phyloP scores from a whole-genome alignment of 2,888 invertebrate genomes.

The Selenia dentaria region DNA sequence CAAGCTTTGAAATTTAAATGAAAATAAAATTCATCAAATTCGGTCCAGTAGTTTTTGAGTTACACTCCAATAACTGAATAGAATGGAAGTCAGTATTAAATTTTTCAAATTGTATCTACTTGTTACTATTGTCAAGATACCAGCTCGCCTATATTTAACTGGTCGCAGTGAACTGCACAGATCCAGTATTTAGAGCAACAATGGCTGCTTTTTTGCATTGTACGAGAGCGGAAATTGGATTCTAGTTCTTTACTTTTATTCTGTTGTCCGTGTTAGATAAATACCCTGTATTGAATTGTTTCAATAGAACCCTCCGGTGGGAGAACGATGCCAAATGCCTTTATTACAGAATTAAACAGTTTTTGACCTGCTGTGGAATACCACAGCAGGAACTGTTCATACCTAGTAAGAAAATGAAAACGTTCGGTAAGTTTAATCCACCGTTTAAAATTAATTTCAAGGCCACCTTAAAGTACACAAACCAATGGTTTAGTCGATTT shows the following conservation, averaged over 20 bases:
- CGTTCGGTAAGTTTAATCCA: slow-evolving; percentile 5
- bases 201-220: slow-evolving; percentile 38
- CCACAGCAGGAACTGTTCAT: no score
- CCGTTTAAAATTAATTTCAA: slow-evolving; percentile 20
- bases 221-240: slow-evolving; percentile 51
- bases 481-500: slow-evolving; percentile 3
- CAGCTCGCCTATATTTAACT: slow-evolving; percentile 2
- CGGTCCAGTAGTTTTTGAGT: no score
- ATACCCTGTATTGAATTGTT: slow-evolving; percentile 13
- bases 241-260: slow-evolving; percentile 30
- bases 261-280: slow-evolving; percentile 22
- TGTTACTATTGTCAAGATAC: no score
- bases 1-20: no score
- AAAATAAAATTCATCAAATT: no score
- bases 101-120: no score
- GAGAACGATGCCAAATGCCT: slow-evolving; percentile 1
- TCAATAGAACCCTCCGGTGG: slow-evolving; percentile 17
- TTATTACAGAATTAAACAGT: not conserved
- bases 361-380: no score
- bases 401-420: no score
- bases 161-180: slow-evolving; percentile 25
- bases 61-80: no score
- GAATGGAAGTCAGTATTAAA: no score
- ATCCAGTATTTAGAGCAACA: slow-evolving; percentile 39
- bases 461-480: slow-evolving; percentile 17